These are phyloP conservation scores for Sipunculus nudus DNA, from an alignment of 2,888 invertebrate genomes.

Conservation along the genomic window DNA sequence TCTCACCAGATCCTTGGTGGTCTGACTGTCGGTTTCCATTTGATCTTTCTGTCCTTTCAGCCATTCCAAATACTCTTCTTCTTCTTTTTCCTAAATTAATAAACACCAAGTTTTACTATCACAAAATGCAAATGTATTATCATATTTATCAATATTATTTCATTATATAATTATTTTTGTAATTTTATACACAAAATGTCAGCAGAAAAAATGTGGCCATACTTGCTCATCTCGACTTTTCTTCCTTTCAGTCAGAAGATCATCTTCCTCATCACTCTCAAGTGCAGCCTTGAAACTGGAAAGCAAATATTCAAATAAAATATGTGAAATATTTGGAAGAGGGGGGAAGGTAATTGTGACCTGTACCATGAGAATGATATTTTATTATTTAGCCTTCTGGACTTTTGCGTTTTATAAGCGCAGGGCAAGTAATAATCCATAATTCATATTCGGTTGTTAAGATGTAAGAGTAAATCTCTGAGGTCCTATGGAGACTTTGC, in stretches of 20 bases:
- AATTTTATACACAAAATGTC: constrained; percentile 5
- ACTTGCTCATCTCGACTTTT: constrained; percentile 63
- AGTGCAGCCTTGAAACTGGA: constrained; percentile 6
- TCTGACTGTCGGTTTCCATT: constrained; percentile 71
- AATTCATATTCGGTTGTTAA: no score
- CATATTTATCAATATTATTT: background rate
- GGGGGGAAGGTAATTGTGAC: no score
- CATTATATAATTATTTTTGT: background rate
- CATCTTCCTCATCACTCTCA: constrained; percentile 38
- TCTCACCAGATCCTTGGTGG: constrained; percentile 67
- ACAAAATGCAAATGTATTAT: background rate
- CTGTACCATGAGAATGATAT: no score
- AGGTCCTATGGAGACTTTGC: no score
- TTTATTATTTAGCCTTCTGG: no score
- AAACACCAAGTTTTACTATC: constrained; percentile 1
- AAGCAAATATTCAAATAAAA: background rate
- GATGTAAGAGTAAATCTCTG: no score
- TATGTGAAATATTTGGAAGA: background rate
- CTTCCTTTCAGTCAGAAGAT: constrained; percentile 44
- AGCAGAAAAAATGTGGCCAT: no score
- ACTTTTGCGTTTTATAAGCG: no score
- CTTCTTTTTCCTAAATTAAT: constrained; percentile 58
- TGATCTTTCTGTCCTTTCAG: constrained; percentile 74
- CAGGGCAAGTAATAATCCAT: no score
- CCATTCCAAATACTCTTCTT: constrained; percentile 80